Conservation (phyloP, 2,888 invertebrate genomes). For the Flexamia atlantica region DNA sequence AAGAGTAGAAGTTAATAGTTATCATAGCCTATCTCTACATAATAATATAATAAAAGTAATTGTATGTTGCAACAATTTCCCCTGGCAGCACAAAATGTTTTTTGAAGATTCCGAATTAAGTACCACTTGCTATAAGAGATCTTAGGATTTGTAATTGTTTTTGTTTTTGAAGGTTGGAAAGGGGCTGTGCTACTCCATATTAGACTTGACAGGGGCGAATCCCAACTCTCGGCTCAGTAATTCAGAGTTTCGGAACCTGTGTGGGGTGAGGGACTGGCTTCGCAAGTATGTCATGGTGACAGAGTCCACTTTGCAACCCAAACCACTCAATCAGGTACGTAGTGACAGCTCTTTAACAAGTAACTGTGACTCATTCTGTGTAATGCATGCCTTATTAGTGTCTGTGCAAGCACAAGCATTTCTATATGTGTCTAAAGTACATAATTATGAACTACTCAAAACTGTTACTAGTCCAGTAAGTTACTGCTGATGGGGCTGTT, state of each 20-base stretch:
- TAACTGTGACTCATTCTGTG: neutral
- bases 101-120: no score
- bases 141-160: neutral
- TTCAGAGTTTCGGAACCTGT: constrained; percentile 86
- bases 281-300: constrained; percentile 52
- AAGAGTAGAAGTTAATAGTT: no score
- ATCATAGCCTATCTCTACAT: no score
- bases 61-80: no score
- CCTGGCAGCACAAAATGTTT: no score
- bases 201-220: constrained; percentile 89
- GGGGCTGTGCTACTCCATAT: constrained; percentile 88
- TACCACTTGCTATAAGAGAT: neutral
- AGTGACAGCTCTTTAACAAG: no score
- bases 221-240: constrained; percentile 89
- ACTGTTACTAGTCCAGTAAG: no score
- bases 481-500: no score
- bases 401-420: neutral
- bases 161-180: constrained; percentile 83
- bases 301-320: constrained; percentile 50
- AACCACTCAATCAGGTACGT: constrained; percentile 60
- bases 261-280: constrained; percentile 83
- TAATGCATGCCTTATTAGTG: neutral
- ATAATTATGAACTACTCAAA: no score
- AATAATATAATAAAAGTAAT: no score
- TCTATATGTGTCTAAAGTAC: no score